Conservation (phyloP, 2,797 vertebrate genomes). For the Sarcoramphus papa region DNA sequence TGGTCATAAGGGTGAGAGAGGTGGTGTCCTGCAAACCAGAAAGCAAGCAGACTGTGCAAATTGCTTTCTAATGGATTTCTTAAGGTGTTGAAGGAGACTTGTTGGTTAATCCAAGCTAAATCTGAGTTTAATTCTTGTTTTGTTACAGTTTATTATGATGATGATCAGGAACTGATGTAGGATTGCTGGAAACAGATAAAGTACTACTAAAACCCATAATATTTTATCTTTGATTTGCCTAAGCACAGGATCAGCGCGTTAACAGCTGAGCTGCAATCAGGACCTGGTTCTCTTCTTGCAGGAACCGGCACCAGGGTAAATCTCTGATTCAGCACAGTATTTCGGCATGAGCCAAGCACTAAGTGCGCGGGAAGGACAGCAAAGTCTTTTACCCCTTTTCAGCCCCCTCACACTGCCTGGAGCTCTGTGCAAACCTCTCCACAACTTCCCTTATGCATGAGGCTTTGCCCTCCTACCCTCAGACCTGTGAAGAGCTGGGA, state of each 20-base stretch:
- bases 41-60: neutral
- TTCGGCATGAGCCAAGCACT: neutral
- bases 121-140: neutral
- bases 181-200: neutral
- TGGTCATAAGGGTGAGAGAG: neutral
- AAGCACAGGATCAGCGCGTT: neutral
- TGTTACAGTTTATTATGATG: neutral
- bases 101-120: neutral
- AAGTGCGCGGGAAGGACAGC: neutral
- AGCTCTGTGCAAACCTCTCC: neutral
- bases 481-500: neutral
- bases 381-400: neutral
- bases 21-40: neutral
- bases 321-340: neutral
- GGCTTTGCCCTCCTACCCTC: neutral
- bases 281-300: neutral
- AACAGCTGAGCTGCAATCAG: neutral
- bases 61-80: neutral
- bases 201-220: neutral
- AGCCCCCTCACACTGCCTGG: fast-evolving
- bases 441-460: neutral
- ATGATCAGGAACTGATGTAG: neutral
- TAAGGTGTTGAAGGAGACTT: neutral
- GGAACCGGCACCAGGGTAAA: neutral
- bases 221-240: neutral